phyloP scores from a whole-genome alignment of 2,888 invertebrate species.

The Drosophila pseudotalamancana region DNA sequence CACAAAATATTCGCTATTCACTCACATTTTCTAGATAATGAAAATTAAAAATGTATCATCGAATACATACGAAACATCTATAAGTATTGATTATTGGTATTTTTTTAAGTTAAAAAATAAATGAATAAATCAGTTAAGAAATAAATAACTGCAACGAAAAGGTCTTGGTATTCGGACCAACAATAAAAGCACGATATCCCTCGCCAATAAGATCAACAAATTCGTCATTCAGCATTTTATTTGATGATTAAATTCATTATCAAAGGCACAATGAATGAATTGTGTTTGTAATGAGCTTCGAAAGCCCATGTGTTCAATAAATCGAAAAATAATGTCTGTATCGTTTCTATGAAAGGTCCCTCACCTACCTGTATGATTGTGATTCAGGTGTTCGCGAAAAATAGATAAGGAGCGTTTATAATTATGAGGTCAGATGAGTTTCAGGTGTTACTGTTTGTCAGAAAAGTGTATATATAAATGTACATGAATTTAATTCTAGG shows the following conservation, averaged over 20 bases:
- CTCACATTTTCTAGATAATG: too few species aligned
- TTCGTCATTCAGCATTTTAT: conserved; percentile 28
- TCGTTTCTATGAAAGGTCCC: neutral
- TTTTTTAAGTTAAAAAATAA: too few species aligned
- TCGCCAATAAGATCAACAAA: conserved; percentile 1
- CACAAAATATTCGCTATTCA: too few species aligned
- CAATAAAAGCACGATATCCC: conserved; percentile 28
- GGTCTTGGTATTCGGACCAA: conserved; percentile 14
- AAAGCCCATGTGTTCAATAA: neutral
- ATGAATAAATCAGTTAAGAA: too few species aligned
- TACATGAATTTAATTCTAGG: too few species aligned
- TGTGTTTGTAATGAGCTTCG: neutral
- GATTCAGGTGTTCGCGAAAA: conserved; percentile 16
- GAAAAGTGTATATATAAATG: too few species aligned
- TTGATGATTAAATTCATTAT: conserved; percentile 11
- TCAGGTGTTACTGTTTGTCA: too few species aligned
- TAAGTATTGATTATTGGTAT: too few species aligned
- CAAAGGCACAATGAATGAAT: neutral
- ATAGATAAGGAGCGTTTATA: too few species aligned
- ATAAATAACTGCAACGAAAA: conserved; percentile 8
- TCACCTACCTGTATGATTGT: conserved; percentile 30
- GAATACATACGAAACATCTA: too few species aligned
- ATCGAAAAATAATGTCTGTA: conserved; percentile 2
- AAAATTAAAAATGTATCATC: too few species aligned
- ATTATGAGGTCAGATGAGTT: too few species aligned